Evolutionary conservation across 2,797 vertebrate genomes (phyloP).

Genomic region (Chanos chanos): DNA sequence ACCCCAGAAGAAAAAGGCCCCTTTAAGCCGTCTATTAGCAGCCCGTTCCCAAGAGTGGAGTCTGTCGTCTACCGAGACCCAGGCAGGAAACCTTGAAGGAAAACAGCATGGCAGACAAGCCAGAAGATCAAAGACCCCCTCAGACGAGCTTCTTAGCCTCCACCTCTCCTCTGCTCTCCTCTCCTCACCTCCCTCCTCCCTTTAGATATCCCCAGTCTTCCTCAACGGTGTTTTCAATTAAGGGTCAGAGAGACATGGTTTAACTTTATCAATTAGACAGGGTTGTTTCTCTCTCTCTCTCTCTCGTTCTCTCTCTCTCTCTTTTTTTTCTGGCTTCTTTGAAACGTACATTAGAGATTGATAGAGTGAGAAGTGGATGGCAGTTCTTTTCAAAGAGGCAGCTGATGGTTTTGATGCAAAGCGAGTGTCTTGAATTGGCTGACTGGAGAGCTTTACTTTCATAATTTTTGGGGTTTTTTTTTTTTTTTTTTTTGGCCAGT

Average conservation of each 20-base stretch:
- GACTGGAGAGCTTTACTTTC: slow-evolving; percentile 15
- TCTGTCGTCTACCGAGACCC: slow-evolving; percentile 74
- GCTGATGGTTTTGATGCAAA: slow-evolving; percentile 30
- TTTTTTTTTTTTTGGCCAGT: slow-evolving; percentile 23
- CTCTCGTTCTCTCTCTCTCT: slow-evolving; percentile 2
- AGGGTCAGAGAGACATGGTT: slow-evolving; percentile 63
- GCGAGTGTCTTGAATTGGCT: slow-evolving; percentile 26
- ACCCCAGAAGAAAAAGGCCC: slow-evolving; percentile 73
- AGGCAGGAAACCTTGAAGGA: slow-evolving; percentile 78
- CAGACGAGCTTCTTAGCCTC: slow-evolving; percentile 26
- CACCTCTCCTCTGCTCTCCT: slow-evolving; percentile 7
- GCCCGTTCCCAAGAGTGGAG: slow-evolving; percentile 67
- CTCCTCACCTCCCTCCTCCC: slow-evolving; percentile 48
- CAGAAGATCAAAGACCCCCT: slow-evolving; percentile 73
- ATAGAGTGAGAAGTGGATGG: slow-evolving; percentile 68
- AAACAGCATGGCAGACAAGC: slow-evolving; percentile 78
- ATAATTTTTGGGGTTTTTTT: slow-evolving; percentile 11
- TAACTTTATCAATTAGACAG: slow-evolving; percentile 78
- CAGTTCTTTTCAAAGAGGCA: slow-evolving; percentile 24
- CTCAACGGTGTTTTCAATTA: slow-evolving; percentile 70
- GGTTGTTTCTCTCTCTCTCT: slow-evolving; percentile 53
- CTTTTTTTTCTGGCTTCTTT: slow-evolving; percentile 29
- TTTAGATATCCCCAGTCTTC: slow-evolving; percentile 55
- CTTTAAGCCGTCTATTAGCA: slow-evolving; percentile 82
- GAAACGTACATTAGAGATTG: slow-evolving; percentile 59